phyloP scores from a whole-genome alignment of 2,888 invertebrate genomes.

The Litoditis marina region DNA sequence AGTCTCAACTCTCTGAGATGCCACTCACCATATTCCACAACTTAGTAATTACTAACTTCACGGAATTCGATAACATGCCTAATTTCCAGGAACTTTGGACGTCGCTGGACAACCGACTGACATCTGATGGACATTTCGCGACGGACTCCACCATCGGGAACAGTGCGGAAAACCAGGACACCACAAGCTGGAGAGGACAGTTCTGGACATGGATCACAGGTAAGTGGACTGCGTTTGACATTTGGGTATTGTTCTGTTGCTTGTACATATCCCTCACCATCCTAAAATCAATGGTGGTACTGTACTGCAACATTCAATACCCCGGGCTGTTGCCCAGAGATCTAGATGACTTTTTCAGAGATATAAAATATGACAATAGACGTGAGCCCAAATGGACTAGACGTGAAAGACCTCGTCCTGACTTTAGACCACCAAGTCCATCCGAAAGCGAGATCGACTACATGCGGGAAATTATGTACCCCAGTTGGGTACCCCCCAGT shows the following conservation, averaged over 20 bases:
- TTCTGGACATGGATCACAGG: neutral
- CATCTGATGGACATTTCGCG: neutral
- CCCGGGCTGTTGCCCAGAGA: no score
- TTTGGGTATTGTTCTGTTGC: slow-evolving; percentile 1
- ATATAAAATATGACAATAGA: no score
- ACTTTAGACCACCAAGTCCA: no score
- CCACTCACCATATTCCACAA: slow-evolving; percentile 6
- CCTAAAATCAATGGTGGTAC: neutral
- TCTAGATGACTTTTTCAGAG: no score
- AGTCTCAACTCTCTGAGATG: no score
- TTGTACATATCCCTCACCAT: neutral
- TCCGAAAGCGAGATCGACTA: no score
- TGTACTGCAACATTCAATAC: neutral
- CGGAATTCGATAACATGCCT: neutral
- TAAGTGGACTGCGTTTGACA: neutral
- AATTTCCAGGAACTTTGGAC: slow-evolving; percentile 2
- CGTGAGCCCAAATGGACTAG: no score
- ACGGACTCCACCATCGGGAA: no score
- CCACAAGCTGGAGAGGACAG: no score
- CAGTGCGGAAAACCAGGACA: neutral
- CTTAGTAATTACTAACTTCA: neutral
- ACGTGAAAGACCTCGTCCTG: no score
- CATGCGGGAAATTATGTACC: no score
- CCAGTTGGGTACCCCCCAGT: no score
- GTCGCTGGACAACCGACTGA: slow-evolving; percentile 3